Base-by-base conservation (phyloP, 2,888 invertebrate genomes). In the Oligia strigilis region DNA sequence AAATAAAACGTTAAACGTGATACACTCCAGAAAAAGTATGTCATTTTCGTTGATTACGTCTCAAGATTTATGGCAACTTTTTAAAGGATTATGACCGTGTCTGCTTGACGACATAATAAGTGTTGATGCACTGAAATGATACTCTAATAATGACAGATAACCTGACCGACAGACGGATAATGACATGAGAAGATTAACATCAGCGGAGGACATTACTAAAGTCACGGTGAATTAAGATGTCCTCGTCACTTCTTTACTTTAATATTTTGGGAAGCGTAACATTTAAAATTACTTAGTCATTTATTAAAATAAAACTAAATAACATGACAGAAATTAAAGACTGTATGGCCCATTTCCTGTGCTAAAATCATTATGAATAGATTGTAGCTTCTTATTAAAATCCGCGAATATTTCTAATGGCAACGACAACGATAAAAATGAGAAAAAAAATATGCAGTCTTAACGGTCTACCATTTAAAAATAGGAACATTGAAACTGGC, bases 101-200 rank as follows among this genome's bases (percentile, higher is more conserved):
- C 43, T 72, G 17, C 60, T 6, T 87, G 72, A 81, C 52, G 82
- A 82, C 78, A 71, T 88, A 82, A 67, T 88, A 82, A 85, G 58
- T 85, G 60, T 60, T 65, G 78, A 77, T 79, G 69, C 36, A 64
- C 65, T 58, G 75, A 75, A 52, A 72, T 86, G 75, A 83, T 80
- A 83, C 67, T 60, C 76, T 65, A 67, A 78, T 77, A 75, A 81
- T 75, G 79, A 66, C 77, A 69, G 52, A 72, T 86, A 69, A 46
- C 55, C 65, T 46, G 11, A 52, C 71, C 23, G 80, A 77, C 83
- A 76, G 29, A 83, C 70, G 55, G 55, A 17, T 74, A 85, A 82
- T 79, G 62, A 86, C 67, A 46, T 46, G 72, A 75, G 19, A 23
- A 65, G 78, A 84, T 86, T 85, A 75, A n/a, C 49, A 87, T 84